Evolutionary conservation across 2,113 vertebrate genomes (phyloP).

Genomic region (Rattus rattus): DNA sequence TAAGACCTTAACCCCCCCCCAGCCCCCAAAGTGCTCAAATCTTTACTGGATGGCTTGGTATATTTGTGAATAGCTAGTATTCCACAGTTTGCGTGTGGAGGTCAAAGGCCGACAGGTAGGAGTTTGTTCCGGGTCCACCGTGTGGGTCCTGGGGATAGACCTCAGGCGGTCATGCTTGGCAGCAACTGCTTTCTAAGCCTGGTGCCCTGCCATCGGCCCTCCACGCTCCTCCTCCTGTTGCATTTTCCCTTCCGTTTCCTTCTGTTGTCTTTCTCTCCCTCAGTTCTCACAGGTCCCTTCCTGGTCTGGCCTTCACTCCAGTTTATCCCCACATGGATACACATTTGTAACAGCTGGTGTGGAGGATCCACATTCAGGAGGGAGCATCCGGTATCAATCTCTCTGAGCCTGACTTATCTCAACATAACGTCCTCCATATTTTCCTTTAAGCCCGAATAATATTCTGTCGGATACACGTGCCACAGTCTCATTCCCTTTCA

Average conservation of each 20-base stretch:
- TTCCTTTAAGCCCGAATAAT: neutral
- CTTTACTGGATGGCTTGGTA: neutral
- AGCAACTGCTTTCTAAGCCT: neutral
- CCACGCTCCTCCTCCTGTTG: neutral
- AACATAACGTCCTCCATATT: neutral
- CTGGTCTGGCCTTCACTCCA: too few species aligned
- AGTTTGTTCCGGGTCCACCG: neutral
- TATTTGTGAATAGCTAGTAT: neutral
- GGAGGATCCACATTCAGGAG: too few species aligned
- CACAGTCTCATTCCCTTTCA: neutral
- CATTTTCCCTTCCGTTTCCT: neutral
- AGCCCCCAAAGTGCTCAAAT: neutral
- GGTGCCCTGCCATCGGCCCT: neutral
- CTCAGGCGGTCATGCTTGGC: neutral
- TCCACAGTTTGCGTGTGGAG: neutral
- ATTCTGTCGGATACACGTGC: neutral
- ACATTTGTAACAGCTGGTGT: neutral
- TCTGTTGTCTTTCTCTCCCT: neutral
- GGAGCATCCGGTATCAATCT: neutral
- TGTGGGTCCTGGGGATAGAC: neutral
- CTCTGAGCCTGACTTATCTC: neutral
- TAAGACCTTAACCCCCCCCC: too few species aligned
- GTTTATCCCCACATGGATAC: neutral
- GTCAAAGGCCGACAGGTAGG: neutral
- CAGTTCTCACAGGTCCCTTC: neutral